Evolutionary conservation across 2,888 invertebrate genomes (phyloP), one percentile per base, ranked within the genome.

Genomic region (Drosophila limbata): DNA sequence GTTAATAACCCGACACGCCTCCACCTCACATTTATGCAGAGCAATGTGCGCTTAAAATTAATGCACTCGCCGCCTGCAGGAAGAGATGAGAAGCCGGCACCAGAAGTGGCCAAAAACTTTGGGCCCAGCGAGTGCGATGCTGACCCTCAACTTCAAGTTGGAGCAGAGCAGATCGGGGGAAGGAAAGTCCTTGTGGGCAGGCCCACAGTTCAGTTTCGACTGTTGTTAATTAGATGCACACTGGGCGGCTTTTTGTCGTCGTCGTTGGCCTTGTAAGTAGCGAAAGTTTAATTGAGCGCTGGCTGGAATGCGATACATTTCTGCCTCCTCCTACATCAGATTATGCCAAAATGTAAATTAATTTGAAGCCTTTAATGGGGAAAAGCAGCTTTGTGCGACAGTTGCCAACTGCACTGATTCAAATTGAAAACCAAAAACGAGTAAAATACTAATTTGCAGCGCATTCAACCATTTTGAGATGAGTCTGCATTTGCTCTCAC

Each of bases 11-110:
- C 84, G 84, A 79, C 84, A 84, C 86, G 84, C 88, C 88, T 81
- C 81, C 62, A 57, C 25, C 50, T 56, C 55, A 40, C 88, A 84
- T 84, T 84, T 84, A 84, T 84, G 84, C 84, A 81, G 76, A 88
- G 84, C 70, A 84, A 88, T 84, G 84, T 84, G 88, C 88, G 84
- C 86, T 84, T 88, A 78, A 88, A 84, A 84, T 86, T 88, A 84
- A 84, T 84, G 86, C 84, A 84, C 84, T 84, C 68, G 48, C 60
- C 59, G 66, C 74, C 51, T 73, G 78, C 73, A 81, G 61, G 57
- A 67, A 67, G 60, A 65, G 59, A 52, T 56, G 40, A 60, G 40
- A 62, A 55, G 61, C 56, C 64, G 64, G 70, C 79, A 67, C 70
- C 88, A 82, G 80, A 77, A 88, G 77, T 85, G 83, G 74, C 83